A percentile compares a stretch with the other conserved stretches of the same genome.
Evolutionary conservation across 1,140 invertebrate genomes (phyloP).

Genomic region (Papilio dardanus): DNA sequence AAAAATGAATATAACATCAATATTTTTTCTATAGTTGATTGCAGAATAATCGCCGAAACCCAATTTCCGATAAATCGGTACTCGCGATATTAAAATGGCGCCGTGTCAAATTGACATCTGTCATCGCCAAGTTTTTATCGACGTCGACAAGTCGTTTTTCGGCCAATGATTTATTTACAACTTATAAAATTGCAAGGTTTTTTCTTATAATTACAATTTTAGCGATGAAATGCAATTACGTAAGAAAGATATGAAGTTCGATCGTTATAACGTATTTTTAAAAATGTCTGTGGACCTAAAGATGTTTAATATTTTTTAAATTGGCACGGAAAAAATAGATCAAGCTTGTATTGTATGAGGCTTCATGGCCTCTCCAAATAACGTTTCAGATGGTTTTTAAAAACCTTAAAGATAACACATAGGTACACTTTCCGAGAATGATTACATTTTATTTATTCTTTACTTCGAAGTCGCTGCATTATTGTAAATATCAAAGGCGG

Average conservation of each 20-base stretch:
- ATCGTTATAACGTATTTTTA: not conserved
- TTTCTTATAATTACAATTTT: conserved; percentile 7
- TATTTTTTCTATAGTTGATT: not conserved
- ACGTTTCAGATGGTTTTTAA: not conserved
- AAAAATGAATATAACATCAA: not conserved
- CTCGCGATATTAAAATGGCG: conserved; percentile 14
- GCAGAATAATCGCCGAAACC: conserved; percentile 2
- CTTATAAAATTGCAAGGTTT: conserved; percentile 1
- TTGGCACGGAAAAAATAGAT: not conserved
- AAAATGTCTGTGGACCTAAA: not conserved
- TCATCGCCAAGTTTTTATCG: not conserved
- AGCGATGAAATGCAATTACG: conserved; percentile 1
- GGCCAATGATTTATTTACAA: conserved; percentile 14
- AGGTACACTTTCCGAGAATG: not conserved
- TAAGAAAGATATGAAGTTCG: not conserved
- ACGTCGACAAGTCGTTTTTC: conserved; percentile 24
- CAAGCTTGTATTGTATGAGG: too few relatives aligned
- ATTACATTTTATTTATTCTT: conserved; percentile 7
- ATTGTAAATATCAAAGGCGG: conserved; percentile 26
- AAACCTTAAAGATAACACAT: not conserved
- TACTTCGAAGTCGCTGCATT: not conserved
- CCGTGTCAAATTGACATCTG: conserved; percentile 14
- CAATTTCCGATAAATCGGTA: conserved; percentile 12
- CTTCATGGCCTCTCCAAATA: not conserved
- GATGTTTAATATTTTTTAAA: not conserved